Conservation (phyloP, 2,797 vertebrate species). For the Sarcoramphus papa region DNA sequence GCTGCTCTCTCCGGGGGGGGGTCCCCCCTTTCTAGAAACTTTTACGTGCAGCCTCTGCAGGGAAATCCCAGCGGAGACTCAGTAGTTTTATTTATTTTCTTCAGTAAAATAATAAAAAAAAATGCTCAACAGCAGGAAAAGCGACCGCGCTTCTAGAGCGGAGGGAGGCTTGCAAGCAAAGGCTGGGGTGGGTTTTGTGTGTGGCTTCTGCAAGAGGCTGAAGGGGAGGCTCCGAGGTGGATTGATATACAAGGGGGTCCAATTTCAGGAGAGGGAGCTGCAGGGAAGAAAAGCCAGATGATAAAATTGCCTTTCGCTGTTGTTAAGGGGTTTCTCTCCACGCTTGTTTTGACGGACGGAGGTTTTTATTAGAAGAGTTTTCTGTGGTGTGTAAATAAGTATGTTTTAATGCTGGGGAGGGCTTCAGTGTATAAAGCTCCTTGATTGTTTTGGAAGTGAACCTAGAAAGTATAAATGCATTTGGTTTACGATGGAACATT, state of each 20-base stretch:
- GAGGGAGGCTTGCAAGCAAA: background rate
- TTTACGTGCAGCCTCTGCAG: background rate
- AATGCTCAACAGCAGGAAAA: accelerated
- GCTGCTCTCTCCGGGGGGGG: no score
- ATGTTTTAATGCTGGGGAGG: background rate
- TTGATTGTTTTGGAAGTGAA: background rate
- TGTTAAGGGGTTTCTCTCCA: background rate
- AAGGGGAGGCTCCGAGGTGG: background rate
- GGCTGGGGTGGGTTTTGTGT: background rate
- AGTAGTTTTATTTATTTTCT: background rate
- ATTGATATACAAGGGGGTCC: background rate
- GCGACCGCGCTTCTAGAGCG: background rate
- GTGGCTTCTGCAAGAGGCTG: background rate
- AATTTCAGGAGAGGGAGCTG: background rate
- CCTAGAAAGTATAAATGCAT: background rate
- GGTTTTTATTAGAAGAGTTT: background rate
- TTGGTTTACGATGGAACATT: background rate
- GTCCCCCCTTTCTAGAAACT: background rate
- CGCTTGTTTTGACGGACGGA: background rate
- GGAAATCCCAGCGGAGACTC: background rate
- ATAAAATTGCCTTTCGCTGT: background rate
- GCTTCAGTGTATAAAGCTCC: background rate
- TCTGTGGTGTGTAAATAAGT: background rate
- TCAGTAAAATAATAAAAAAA: background rate
- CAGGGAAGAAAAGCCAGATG: background rate